Base-by-base conservation (phyloP, 2,113 vertebrate species). In the Astatoreochromis straeleni region DNA sequence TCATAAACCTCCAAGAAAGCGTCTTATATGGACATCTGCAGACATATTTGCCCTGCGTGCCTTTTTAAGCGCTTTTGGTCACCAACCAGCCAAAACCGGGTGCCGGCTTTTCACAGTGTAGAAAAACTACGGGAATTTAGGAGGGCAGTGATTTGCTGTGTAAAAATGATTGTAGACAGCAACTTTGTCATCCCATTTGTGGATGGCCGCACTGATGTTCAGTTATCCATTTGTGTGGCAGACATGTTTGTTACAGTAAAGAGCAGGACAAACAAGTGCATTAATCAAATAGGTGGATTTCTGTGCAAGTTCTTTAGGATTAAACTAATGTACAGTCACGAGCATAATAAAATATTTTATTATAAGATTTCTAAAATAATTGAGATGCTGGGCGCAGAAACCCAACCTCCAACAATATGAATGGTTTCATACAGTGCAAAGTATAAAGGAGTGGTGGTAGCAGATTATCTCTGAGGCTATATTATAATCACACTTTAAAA, bases 101-200 rank as follows among this genome's bases (percentile, higher is more conserved):
- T 4, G 16, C 33, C 35, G 3, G 16, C 63, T 68, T 87, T 33
- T 80, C 79, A 16, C 83, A 29, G 70, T 55, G 16, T 42, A 19
- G 88, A n/a, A 87, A 85, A 87, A 80, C 16, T 19, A 5, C 3
- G 1, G 38, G 88, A 87, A 93, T 91, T 91, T 80, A 42, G 24
- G 85, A 31, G 80, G 88, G 92, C 88, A 84, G 88, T 91, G 91
- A 93, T 93, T 82, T 85, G 85, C 84, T 42, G 87, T 60, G 81
- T 79, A 35, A 84, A 89, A 89, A 91, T 87, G 55, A 86, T 49
- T 73, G 42, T 7, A 5, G 89, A 92, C 87, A 91, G 91, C n/a
- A 3, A 90, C 92, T 92, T 91, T 94, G 85, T 94, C 92, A 91
- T 93, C 89, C 16, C 75, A 12, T 89, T 85, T 86, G 54, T 40